Percentiles rank a stretch among this genome's conserved stretches.
phyloP scores from a whole-genome alignment of 2,797 vertebrate genomes.

The Clarias laeviceps region DNA sequence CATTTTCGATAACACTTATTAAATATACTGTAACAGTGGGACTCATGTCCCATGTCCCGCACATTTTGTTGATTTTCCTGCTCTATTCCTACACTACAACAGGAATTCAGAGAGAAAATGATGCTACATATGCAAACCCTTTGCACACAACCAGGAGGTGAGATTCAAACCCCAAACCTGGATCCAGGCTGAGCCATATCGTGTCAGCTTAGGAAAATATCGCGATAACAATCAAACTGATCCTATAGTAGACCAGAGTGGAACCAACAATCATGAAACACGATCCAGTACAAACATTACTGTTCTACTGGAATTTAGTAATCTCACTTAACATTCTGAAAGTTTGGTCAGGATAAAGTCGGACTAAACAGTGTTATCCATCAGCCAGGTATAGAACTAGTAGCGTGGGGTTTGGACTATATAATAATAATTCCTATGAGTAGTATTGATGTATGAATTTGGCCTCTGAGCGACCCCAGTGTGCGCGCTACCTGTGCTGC shows the following conservation, averaged over 20 bases:
- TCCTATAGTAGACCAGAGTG: not conserved
- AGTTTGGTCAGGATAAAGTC: conserved; percentile 35
- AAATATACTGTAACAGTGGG: too few species aligned
- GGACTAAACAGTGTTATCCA: not conserved
- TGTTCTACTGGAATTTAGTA: not conserved
- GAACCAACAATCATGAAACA: not conserved
- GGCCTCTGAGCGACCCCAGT: not conserved
- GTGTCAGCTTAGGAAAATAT: not conserved
- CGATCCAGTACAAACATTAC: not conserved
- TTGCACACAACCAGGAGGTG: too few species aligned
- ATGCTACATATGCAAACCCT: too few species aligned
- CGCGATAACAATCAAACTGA: not conserved
- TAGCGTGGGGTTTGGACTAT: not conserved
- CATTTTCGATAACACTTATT: too few species aligned
- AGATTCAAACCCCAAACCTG: too few species aligned
- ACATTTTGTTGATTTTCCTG: too few species aligned
- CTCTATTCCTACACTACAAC: too few species aligned
- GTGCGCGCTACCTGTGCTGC: conserved; percentile 84
- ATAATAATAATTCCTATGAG: too few species aligned
- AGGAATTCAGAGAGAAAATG: too few species aligned
- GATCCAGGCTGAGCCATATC: too few species aligned
- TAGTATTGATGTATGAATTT: not conserved
- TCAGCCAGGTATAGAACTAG: not conserved
- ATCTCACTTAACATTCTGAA: conserved; percentile 12
- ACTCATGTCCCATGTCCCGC: too few species aligned